phyloP scores from a whole-genome alignment of 2,113 vertebrate species.

The Phalacrocorax aristotelis region DNA sequence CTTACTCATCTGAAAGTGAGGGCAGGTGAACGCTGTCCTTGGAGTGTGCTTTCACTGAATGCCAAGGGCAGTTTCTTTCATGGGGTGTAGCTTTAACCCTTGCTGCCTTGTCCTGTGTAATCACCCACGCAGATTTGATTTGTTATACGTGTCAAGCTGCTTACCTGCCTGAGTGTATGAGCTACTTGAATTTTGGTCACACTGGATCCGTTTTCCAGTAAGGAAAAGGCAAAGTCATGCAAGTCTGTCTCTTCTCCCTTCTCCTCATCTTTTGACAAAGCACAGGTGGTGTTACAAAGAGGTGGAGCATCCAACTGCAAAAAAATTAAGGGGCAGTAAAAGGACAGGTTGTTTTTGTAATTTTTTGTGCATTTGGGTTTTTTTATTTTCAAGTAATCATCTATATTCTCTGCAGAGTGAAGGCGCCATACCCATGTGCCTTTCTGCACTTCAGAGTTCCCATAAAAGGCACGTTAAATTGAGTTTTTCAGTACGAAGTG shows the following conservation, averaged over 20 bases:
- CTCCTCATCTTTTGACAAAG: background rate
- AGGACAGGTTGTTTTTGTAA: background rate
- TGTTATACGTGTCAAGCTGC: background rate
- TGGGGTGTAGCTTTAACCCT: background rate
- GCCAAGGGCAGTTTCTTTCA: background rate
- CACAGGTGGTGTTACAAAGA: background rate
- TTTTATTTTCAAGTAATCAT: background rate
- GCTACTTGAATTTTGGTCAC: background rate
- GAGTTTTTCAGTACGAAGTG: background rate
- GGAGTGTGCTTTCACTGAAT: background rate
- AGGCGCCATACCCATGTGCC: rapidly evolving
- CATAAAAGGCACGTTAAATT: background rate
- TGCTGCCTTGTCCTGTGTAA: background rate
- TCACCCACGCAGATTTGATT: background rate
- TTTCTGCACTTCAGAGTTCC: background rate
- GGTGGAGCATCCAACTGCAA: background rate
- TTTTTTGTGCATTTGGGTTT: background rate
- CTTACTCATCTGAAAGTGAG: background rate
- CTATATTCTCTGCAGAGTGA: background rate
- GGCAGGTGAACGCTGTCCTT: background rate
- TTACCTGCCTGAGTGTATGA: background rate
- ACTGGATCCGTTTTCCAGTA: background rate
- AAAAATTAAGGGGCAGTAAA: background rate
- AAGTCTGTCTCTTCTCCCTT: background rate
- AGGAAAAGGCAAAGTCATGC: background rate